Conservation (phyloP, 1,140 invertebrate species). For the Atta colombica region DNA sequence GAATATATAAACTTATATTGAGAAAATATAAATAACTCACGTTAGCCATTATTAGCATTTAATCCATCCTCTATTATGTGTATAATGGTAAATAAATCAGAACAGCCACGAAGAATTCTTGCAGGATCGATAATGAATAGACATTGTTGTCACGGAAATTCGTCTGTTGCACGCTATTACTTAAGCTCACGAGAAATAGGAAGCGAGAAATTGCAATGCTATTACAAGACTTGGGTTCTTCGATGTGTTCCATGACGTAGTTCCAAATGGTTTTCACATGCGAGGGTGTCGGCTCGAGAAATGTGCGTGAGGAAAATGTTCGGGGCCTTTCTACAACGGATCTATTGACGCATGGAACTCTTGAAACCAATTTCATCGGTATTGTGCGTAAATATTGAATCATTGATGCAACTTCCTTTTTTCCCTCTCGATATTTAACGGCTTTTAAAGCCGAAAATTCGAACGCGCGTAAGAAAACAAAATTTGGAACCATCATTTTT, state of each 20-base stretch:
- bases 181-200: conserved; percentile 51
- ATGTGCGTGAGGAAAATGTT: conserved; percentile 54
- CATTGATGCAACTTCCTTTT: conserved; percentile 72
- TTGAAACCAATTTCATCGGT: conserved; percentile 80
- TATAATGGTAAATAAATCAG: conserved; percentile 17
- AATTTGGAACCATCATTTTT: conserved; percentile 77
- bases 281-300: conserved; percentile 27
- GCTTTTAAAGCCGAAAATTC: conserved; percentile 74
- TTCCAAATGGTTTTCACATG: conserved; percentile 72
- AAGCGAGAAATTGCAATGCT: conserved; percentile 28
- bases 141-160: conserved; percentile 15
- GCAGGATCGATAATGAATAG: conserved; percentile 14
- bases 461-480: conserved; percentile 31
- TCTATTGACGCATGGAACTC: conserved; percentile 72
- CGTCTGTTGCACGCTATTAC: conserved; percentile 35
- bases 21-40: neutral
- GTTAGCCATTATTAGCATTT: conserved; percentile 21
- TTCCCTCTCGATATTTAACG: conserved; percentile 80
- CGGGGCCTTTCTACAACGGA: conserved; percentile 75
- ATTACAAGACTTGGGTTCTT: conserved; percentile 21
- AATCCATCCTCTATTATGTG: neutral
- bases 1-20: neutral
- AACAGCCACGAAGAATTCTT: neutral
- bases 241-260: neutral
- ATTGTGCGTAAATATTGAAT: conserved; percentile 84